A percentile compares a stretch with the other conserved stretches of the same genome.
Conservation (phyloP, 2,797 vertebrate genomes). For the Mormyrus hasselquistii region DNA sequence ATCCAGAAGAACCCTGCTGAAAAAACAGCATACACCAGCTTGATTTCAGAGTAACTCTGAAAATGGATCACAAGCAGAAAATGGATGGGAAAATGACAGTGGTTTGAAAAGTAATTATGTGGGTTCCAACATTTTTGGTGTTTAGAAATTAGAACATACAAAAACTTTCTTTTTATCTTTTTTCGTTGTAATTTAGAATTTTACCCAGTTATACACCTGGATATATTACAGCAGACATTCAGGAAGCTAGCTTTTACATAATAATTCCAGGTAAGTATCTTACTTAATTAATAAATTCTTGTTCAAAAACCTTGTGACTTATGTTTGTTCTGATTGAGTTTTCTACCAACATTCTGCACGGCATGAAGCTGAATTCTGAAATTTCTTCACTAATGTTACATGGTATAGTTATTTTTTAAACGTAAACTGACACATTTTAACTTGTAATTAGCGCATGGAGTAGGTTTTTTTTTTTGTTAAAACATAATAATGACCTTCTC, state of each 20-base stretch:
- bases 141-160: neutral
- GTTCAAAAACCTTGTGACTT: neutral
- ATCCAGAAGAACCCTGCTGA: neutral
- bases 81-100: neutral
- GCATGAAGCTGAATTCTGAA: neutral
- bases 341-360: neutral
- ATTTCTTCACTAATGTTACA: neutral
- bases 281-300: neutral
- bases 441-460: neutral
- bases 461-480: slow-evolving; percentile 20
- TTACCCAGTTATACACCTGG: neutral
- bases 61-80: neutral
- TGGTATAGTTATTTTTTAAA: neutral
- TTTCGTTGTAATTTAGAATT: neutral
- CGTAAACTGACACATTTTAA: slow-evolving; percentile 1
- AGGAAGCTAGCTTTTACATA: neutral
- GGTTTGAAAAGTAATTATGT: neutral
- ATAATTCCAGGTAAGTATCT: neutral
- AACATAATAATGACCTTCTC: neutral
- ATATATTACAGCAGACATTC: neutral
- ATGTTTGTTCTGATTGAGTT: neutral
- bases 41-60: neutral
- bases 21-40: neutral
- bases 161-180: neutral
- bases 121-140: neutral